Evolutionary conservation across 2,888 invertebrate genomes (phyloP).

Genomic region (Lasioglossum vierecki): DNA sequence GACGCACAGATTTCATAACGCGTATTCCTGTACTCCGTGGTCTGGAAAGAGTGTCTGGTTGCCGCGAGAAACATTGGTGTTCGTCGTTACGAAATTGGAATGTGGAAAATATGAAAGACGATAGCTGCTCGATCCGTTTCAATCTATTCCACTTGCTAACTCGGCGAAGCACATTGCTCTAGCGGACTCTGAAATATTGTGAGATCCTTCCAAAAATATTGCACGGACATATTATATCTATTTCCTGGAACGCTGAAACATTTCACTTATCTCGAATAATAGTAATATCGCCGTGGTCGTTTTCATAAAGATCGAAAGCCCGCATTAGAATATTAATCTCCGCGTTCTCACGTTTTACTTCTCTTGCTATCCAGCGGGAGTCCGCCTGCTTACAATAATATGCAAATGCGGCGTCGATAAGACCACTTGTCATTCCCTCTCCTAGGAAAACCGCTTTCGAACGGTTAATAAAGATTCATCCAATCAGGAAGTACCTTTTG

Average conservation of each 20-base stretch:
- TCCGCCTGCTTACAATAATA: not conserved
- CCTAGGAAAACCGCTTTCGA: not conserved
- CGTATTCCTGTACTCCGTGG: not conserved
- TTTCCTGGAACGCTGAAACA: not conserved
- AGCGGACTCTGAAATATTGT: not conserved
- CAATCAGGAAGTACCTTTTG: not conserved
- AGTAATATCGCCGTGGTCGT: not conserved
- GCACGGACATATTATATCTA: not conserved
- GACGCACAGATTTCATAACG: not conserved
- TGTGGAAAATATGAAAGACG: not conserved
- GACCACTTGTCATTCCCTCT: slow-evolving; percentile 6
- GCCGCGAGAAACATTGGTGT: slow-evolving; percentile 1
- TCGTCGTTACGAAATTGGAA: slow-evolving; percentile 1
- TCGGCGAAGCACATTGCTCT: not conserved
- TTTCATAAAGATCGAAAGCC: not conserved
- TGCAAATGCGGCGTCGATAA: slow-evolving; percentile 3
- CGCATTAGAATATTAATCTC: slow-evolving; percentile 8
- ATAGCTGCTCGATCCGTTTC: not conserved
- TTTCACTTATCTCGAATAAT: not conserved
- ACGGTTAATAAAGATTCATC: slow-evolving; percentile 20
- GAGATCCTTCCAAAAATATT: not conserved
- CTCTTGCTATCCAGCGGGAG: not conserved
- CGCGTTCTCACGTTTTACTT: slow-evolving; percentile 1
- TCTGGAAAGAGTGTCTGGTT: not conserved
- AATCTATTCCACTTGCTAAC: not conserved